These are phyloP conservation scores for Embiotoca jacksoni DNA, from an alignment of 2,113 vertebrate genomes.

Conservation along the genomic window DNA sequence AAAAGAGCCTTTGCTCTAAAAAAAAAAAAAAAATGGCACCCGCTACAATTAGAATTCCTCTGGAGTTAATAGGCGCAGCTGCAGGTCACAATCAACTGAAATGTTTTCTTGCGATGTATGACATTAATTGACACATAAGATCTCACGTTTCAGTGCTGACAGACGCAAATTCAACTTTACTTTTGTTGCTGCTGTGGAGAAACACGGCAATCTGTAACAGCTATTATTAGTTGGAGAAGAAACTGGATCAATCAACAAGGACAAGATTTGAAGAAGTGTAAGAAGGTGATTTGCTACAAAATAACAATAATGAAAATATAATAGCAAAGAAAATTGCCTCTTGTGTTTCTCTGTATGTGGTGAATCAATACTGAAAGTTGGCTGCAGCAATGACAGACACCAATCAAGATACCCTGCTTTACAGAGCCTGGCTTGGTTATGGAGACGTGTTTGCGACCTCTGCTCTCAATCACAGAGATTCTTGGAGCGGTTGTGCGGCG, in stretches of 20 bases:
- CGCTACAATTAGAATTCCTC: constrained; percentile 71
- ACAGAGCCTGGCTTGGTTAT: constrained; percentile 61
- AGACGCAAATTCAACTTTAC: not conserved
- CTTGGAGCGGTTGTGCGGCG: constrained; percentile 29
- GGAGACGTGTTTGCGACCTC: constrained; percentile 68
- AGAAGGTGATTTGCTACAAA: constrained; percentile 65
- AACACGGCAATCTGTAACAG: constrained; percentile 29
- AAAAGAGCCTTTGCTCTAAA: constrained; percentile 65
- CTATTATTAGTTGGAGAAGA: constrained; percentile 53
- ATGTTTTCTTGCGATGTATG: constrained; percentile 53
- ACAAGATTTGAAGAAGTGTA: constrained; percentile 38
- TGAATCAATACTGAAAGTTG: constrained; percentile 69
- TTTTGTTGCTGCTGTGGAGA: constrained; percentile 19
- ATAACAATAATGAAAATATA: constrained; percentile 78
- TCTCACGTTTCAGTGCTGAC: constrained; percentile 23
- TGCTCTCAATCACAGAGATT: constrained; percentile 80
- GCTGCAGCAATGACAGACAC: constrained; percentile 53
- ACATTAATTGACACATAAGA: constrained; percentile 45
- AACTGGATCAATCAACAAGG: constrained; percentile 59
- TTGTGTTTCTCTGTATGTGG: constrained; percentile 59
- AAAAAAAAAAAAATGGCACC: constrained; percentile 37
- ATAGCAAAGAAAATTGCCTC: constrained; percentile 78
- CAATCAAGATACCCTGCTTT: constrained; percentile 57
- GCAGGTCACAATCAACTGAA: constrained; percentile 61
- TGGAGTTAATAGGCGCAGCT: constrained; percentile 65